These are phyloP conservation scores for Gorsachius magnificus DNA, from an alignment of 2,797 vertebrate species.

Conservation along the genomic window DNA sequence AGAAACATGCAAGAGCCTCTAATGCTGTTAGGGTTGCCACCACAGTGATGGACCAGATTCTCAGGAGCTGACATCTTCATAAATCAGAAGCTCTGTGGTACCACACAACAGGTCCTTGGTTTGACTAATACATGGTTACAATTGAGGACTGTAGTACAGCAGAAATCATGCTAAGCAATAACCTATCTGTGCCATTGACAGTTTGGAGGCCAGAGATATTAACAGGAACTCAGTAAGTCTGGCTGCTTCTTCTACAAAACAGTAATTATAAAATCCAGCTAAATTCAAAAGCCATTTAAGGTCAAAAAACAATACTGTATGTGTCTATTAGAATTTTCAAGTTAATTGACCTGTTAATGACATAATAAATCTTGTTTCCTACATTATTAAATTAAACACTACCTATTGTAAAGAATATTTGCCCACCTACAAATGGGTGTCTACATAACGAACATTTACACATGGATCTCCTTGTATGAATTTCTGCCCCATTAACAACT, in stretches of 20 bases:
- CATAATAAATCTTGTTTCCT: not conserved
- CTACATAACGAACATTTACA: not conserved
- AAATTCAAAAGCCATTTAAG: not conserved
- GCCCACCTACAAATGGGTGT: not conserved
- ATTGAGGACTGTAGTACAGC: not conserved
- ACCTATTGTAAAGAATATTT: not conserved
- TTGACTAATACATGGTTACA: constrained; percentile 18
- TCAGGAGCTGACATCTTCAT: constrained; percentile 82
- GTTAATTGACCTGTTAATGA: not conserved
- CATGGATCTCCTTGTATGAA: not conserved
- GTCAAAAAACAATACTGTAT: not conserved
- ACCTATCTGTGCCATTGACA: not conserved
- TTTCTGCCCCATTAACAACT: not conserved
- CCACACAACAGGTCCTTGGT: not conserved
- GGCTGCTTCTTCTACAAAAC: not conserved
- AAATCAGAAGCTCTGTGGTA: constrained; percentile 80
- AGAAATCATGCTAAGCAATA: not conserved
- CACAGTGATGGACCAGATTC: constrained; percentile 37
- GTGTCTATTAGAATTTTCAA: not conserved
- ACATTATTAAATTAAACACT: not conserved
- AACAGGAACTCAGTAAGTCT: not conserved
- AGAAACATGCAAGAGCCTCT: constrained; percentile 72
- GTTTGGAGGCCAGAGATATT: not conserved
- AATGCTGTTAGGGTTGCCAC: constrained; percentile 82
- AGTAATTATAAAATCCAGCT: not conserved